phyloP scores from a whole-genome alignment of 2,797 vertebrate species.

The Heterohyrax brucei region DNA sequence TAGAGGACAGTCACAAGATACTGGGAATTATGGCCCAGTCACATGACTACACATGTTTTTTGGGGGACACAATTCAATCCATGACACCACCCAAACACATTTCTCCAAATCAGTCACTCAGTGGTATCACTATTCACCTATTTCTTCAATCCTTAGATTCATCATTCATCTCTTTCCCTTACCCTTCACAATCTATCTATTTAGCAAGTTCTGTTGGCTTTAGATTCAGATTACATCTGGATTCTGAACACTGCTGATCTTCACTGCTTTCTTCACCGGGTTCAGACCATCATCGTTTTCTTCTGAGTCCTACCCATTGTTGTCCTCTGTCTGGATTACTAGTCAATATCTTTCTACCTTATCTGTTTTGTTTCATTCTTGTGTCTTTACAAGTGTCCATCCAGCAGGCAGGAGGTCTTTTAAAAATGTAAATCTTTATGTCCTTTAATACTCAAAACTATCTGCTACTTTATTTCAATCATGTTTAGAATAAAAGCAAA shows the following conservation, averaged over 20 bases:
- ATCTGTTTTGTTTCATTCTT: slow-evolving; percentile 27
- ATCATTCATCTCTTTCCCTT: neutral
- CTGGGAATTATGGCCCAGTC: no score
- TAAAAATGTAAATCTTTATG: neutral
- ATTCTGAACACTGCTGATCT: neutral
- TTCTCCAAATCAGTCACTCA: neutral
- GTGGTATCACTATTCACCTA: neutral
- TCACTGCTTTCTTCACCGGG: no score
- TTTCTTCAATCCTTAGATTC: neutral
- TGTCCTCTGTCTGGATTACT: neutral
- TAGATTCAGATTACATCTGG: slow-evolving; percentile 28
- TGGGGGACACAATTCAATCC: no score
- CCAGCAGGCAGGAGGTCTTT: neutral
- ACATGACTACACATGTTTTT: no score
- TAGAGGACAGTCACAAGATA: no score
- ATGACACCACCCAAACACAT: neutral
- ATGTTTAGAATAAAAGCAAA: neutral
- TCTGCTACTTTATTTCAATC: neutral
- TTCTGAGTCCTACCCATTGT: neutral
- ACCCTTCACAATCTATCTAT: neutral
- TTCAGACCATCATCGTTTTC: neutral
- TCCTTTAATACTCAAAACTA: neutral
- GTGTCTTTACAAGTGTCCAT: neutral
- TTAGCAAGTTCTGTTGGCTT: neutral
- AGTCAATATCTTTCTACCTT: neutral